Percentiles rank a stretch among this genome's conserved stretches.
These are phyloP conservation scores for Napeogenes sylphis DNA, from an alignment of 2,888 invertebrate genomes.

Conservation along the genomic window DNA sequence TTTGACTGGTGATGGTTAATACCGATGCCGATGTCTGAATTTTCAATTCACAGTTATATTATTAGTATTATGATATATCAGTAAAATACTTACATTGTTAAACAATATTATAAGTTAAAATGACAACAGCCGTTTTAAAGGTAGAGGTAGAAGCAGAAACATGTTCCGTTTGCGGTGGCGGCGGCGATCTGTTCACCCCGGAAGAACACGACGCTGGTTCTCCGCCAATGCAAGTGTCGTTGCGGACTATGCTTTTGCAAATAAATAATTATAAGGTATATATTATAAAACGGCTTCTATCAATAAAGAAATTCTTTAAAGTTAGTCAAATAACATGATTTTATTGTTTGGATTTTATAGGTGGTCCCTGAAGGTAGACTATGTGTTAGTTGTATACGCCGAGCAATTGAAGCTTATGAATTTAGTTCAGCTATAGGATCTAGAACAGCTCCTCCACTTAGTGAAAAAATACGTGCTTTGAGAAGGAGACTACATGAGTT, in stretches of 20 bases:
- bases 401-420: constrained; percentile 58
- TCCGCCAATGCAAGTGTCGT: constrained; percentile 48
- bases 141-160: constrained; percentile 50
- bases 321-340: not conserved
- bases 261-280: constrained; percentile 66
- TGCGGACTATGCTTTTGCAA: constrained; percentile 63
- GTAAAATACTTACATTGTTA: constrained; percentile 3
- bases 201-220: constrained; percentile 63
- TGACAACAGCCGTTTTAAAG: constrained; percentile 51
- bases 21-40: too few relatives aligned
- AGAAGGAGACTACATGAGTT: constrained; percentile 60
- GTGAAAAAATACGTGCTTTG: constrained; percentile 64
- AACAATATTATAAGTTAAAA: constrained; percentile 19
- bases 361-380: constrained; percentile 61
- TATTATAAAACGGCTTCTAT: not conserved
- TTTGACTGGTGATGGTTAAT: too few relatives aligned
- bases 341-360: constrained; percentile 34
- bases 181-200: constrained; percentile 54
- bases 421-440: constrained; percentile 51
- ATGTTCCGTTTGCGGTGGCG: constrained; percentile 58
- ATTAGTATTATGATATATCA: constrained; percentile 14
- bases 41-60: not conserved
- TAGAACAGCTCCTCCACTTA: constrained; percentile 52
- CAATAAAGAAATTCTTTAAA: not conserved
- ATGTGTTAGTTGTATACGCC: constrained; percentile 53